Conservation (phyloP, 1,140 invertebrate species). For the Centruroides vittatus region DNA sequence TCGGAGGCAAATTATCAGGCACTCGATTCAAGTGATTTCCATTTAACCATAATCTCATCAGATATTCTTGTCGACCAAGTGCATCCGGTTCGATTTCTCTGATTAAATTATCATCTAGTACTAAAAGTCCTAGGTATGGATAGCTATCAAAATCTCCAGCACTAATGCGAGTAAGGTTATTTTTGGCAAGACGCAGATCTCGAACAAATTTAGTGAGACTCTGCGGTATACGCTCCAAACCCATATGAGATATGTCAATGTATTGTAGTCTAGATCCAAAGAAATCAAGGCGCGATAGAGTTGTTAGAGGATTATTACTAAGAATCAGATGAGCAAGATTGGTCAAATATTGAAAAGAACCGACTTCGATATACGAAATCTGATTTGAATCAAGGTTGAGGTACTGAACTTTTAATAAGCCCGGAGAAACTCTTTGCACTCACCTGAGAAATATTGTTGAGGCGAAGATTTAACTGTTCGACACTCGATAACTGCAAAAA, state of each 20-base stretch:
- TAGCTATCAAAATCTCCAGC: conserved; percentile 81
- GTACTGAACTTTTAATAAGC: conserved; percentile 43
- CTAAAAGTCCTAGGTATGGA: conserved; percentile 60
- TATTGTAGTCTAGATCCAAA: conserved; percentile 55
- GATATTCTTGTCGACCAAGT: conserved; percentile 58
- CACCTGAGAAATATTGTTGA: conserved; percentile 45
- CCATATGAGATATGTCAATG: conserved; percentile 61
- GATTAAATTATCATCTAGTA: conserved; percentile 64
- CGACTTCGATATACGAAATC: conserved; percentile 48
- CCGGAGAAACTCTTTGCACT: conserved; percentile 39
- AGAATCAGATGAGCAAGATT: conserved; percentile 60
- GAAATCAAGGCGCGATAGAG: conserved; percentile 24
- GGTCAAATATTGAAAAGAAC: conserved; percentile 53
- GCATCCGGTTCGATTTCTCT: conserved; percentile 68
- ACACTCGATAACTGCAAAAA: conserved; percentile 35
- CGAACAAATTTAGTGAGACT: conserved; percentile 68
- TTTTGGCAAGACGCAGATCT: conserved; percentile 58
- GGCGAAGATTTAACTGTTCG: conserved; percentile 51
- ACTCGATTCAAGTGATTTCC: conserved; percentile 50
- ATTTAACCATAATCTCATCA: conserved; percentile 61
- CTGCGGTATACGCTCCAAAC: conserved; percentile 60
- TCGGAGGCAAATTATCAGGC: conserved; percentile 47
- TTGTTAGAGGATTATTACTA: conserved; percentile 25
- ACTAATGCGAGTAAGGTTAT: conserved; percentile 52
- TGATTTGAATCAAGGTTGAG: conserved; percentile 66